Percentiles rank a stretch among this genome's conserved stretches.
These are phyloP conservation scores for Agrilus cyanescens DNA, from an alignment of 2,888 invertebrate species.

Conservation along the genomic window DNA sequence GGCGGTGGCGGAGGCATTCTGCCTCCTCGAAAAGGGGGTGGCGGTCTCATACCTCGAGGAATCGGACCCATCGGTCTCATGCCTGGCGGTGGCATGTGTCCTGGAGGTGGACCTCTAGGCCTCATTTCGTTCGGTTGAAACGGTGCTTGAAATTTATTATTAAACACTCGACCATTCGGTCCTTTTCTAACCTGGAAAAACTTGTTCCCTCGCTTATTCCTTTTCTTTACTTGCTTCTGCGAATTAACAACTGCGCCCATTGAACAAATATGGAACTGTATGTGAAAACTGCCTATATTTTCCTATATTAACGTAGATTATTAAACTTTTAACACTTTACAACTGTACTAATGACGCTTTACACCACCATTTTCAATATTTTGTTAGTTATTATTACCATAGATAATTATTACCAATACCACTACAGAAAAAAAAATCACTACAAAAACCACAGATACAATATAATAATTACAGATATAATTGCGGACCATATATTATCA, in stretches of 20 bases:
- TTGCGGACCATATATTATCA: no score
- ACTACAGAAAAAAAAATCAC: no score
- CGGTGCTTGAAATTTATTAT: background rate
- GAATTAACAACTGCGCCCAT: constrained; percentile 17
- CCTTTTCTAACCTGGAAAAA: constrained; percentile 5
- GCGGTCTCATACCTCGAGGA: constrained; percentile 15
- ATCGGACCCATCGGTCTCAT: constrained; percentile 22
- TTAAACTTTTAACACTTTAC: no score
- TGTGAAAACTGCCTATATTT: no score
- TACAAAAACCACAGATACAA: no score
- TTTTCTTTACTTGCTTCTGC: constrained; percentile 11
- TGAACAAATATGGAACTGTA: constrained; percentile 5
- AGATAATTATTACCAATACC: no score
- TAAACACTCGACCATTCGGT: constrained; percentile 2
- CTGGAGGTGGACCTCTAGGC: constrained; percentile 20
- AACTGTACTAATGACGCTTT: no score
- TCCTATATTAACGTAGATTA: no score
- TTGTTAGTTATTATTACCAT: no score
- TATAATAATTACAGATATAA: no score
- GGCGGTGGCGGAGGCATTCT: constrained; percentile 10
- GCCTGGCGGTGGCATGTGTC: constrained; percentile 21
- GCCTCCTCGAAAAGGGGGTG: constrained; percentile 8
- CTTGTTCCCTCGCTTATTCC: constrained; percentile 8
- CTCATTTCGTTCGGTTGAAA: constrained; percentile 19
- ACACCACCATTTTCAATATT: no score